phyloP scores from a whole-genome alignment of 2,888 invertebrate species.

The Nemapogon koenigi region DNA sequence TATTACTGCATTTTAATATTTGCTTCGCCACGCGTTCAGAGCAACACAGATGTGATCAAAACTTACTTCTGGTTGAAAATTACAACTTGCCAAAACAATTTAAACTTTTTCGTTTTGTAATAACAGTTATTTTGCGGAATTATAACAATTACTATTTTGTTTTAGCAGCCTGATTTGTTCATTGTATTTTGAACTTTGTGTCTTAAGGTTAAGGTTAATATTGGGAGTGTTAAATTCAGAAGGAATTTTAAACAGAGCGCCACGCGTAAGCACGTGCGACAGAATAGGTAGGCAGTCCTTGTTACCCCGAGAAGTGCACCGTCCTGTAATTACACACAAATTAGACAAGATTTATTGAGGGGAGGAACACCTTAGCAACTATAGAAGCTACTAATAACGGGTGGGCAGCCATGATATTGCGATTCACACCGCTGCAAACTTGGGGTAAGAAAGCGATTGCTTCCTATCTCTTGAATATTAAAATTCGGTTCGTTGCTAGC shows the following conservation, averaged over 20 bases:
- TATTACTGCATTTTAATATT: conserved; percentile 48
- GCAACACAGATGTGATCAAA: conserved; percentile 40
- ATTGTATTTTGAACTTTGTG: no score
- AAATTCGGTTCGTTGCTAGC: conserved; percentile 1
- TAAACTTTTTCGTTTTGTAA: conserved; percentile 29
- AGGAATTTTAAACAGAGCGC: no score
- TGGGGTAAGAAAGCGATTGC: conserved; percentile 6
- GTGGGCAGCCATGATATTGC: conserved; percentile 56
- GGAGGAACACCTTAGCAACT: conserved; percentile 64
- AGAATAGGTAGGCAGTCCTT: conserved; percentile 56
- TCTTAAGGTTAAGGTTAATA: no score
- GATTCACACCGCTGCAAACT: conserved; percentile 30
- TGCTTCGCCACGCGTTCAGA: conserved; percentile 44
- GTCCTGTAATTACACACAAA: conserved; percentile 65
- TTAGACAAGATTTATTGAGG: conserved; percentile 65
- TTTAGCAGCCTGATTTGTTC: no score
- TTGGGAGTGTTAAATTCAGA: no score
- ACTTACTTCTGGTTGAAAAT: conserved; percentile 26
- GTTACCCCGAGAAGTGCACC: conserved; percentile 57
- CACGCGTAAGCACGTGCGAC: conserved; percentile 61
- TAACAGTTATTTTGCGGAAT: conserved; percentile 37
- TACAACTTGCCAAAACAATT: conserved; percentile 29
- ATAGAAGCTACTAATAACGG: conserved; percentile 60
- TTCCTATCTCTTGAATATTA: conserved; percentile 5
- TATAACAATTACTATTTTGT: no score